Evolutionary conservation across 2,113 vertebrate genomes (phyloP), one percentile per base, ranked within the genome.

Genomic region (Lepidiolamprologus cunningtoni): DNA sequence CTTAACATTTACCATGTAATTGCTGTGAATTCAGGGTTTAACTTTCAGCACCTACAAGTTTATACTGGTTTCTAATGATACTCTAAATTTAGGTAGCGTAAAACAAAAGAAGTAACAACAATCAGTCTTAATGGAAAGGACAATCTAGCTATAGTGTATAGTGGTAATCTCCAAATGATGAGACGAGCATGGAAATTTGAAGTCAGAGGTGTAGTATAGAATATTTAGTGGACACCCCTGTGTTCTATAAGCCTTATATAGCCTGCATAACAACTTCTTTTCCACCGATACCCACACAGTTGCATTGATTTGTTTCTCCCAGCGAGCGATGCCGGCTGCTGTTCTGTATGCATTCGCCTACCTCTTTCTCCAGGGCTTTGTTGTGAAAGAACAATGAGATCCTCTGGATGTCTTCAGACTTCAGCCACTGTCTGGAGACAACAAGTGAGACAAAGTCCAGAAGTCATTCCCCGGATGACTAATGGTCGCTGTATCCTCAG

Each of bases 301-400:
- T 28, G 31, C 35, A 90, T 80, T 54, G 87, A 91, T 90, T 85
- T 26, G 17, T 54, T 81, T 28, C 66, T 52, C 80, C 31, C 23
- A 31, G 33, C 10, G 16, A 53, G 37, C 23, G 3, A 35, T 80
- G 84, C 21, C 4, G n/a, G 19, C 35, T 40, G 80, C 37, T 66
- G 63, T n/a, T 89, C 80, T 57, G 80, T 83, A 63, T 89, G 80
- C 83, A 9, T 81, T 86, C 8, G 21, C 90, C 94, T 97, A 99
- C 98, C 96, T 99, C 98, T 94, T 98, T 99, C 92, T 99, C 98
- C 88, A 99, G 94, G 37, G 97, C 94, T 94, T 98, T 98, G 93
- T 99, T 98, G 87, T 99, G 98, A 95, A 99, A 99, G 94, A 99
- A 97, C 90, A 99, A 95, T 3, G 98, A 98, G 96, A 99, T 98